phyloP scores from a whole-genome alignment of 2,797 vertebrate genomes.

The Hipposideros larvatus region DNA sequence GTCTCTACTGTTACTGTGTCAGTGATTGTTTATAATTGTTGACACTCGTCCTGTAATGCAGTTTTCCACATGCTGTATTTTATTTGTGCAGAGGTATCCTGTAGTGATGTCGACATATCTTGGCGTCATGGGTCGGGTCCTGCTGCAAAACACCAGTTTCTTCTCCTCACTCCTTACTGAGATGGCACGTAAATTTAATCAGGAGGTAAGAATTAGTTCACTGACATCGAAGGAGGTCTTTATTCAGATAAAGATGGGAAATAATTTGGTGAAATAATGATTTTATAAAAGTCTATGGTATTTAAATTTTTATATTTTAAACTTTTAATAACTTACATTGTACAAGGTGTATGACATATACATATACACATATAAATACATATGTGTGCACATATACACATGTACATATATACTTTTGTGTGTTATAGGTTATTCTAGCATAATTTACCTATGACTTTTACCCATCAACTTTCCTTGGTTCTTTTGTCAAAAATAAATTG shows the following conservation, averaged over 20 bases:
- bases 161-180: conserved; percentile 96
- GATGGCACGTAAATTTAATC: conserved; percentile 94
- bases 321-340: not conserved
- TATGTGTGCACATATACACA: not conserved
- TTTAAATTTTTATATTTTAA: conserved; percentile 36
- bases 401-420: not conserved
- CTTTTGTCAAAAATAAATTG: not conserved
- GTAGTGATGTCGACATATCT: conserved; percentile 98
- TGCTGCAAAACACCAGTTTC: conserved; percentile 96
- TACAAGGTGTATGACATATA: not conserved
- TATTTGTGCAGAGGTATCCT: conserved; percentile 92
- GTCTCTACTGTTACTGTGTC: not conserved
- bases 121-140: conserved; percentile 94
- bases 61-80: conserved; percentile 56
- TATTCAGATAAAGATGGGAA: not conserved
- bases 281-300: not conserved
- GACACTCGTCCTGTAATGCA: not conserved
- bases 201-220: conserved; percentile 91
- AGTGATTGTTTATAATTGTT: not conserved
- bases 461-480: not conserved
- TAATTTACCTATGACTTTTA: not conserved
- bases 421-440: not conserved
- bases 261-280: conserved; percentile 45
- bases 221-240: conserved; percentile 19
- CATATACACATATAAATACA: not conserved